Evolutionary conservation across 2,797 vertebrate species (phyloP).

Genomic region (Tauraco hartlaubi): DNA sequence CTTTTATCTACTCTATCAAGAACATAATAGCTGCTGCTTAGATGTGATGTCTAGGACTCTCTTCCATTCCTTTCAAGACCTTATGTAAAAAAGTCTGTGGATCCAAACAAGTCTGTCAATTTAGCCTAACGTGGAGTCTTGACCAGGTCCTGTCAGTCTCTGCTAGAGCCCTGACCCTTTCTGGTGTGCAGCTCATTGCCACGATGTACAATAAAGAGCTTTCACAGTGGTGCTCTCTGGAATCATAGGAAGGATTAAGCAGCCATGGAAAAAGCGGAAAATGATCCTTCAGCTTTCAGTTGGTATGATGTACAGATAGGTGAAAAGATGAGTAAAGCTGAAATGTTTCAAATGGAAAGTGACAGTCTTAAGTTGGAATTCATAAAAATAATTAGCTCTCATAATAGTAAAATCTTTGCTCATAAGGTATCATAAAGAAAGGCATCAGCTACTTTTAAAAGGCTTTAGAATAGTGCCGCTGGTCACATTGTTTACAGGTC

Average conservation of each 20-base stretch:
- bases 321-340: background rate
- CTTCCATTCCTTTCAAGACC: background rate
- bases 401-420: background rate
- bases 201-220: background rate
- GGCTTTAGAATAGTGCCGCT: background rate
- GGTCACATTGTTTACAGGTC: background rate
- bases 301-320: background rate
- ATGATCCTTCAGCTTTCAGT: background rate
- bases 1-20: background rate
- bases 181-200: background rate
- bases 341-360: background rate
- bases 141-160: background rate
- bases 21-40: background rate
- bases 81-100: background rate
- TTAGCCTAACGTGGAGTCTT: background rate
- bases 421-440: background rate
- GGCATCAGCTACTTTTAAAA: background rate
- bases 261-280: background rate
- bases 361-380: background rate
- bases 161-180: background rate
- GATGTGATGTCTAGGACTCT: background rate
- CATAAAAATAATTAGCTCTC: background rate
- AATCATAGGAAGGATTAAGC: constrained; percentile 22
- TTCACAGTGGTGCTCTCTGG: background rate
- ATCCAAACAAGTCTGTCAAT: background rate